A percentile compares a stretch with the other conserved stretches of the same genome.
phyloP scores from a whole-genome alignment of 2,888 invertebrate genomes.

The Seira sanloemensis region DNA sequence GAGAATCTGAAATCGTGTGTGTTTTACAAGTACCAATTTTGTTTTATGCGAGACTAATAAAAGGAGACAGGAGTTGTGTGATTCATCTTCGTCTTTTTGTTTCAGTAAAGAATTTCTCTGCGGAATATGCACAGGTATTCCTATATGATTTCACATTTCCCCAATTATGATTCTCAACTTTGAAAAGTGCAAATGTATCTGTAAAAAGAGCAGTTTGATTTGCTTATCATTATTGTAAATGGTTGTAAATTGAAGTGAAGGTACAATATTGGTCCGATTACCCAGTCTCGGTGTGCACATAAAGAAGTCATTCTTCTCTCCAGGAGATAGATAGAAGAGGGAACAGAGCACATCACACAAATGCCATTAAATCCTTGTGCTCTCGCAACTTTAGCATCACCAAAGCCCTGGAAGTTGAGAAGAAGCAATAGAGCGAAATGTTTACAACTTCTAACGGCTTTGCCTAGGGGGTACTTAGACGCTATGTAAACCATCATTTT shows the following conservation, averaged over 20 bases:
- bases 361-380: constrained; percentile 24
- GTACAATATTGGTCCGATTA: neutral
- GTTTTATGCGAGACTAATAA: neutral
- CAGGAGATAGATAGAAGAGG: neutral
- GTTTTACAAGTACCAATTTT: neutral
- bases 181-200: too few relatives aligned
- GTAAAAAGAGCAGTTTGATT: neutral
- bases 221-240: neutral
- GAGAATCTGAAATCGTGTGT: neutral
- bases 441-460: constrained; percentile 64
- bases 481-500: constrained; percentile 55
- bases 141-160: too few relatives aligned
- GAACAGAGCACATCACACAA: neutral
- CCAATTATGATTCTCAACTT: too few relatives aligned
- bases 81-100: too few relatives aligned
- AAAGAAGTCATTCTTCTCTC: constrained; percentile 13
- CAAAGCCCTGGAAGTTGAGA: constrained; percentile 55
- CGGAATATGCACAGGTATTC: too few relatives aligned
- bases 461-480: constrained; percentile 62
- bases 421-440: constrained; percentile 61
- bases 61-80: neutral
- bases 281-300: neutral
- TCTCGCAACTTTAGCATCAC: constrained; percentile 15
- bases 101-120: too few relatives aligned
- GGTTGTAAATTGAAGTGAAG: neutral